These are phyloP conservation scores for Tragelaphus strepsiceros DNA, from an alignment of 2,113 vertebrate species.

Conservation along the genomic window DNA sequence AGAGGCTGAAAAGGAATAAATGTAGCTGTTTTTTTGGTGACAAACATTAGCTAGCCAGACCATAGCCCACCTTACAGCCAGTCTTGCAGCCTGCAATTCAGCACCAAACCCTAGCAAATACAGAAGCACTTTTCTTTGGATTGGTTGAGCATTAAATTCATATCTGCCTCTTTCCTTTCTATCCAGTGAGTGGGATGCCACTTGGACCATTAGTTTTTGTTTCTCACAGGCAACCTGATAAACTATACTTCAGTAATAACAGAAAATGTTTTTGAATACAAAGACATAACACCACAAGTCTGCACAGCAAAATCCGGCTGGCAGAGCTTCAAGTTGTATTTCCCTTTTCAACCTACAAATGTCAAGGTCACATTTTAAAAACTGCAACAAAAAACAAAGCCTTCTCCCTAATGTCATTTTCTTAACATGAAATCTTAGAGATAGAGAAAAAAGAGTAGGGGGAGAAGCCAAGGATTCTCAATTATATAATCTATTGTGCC, in stretches of 20 bases:
- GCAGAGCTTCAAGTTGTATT: neutral
- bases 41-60: neutral
- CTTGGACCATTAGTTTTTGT: conserved; percentile 54
- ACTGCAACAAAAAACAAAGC: conserved; percentile 46
- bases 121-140: conserved; percentile 50
- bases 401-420: conserved; percentile 51
- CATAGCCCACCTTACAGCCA: neutral
- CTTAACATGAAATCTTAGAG: conserved; percentile 21
- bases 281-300: neutral
- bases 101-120: conserved; percentile 55
- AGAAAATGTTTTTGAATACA: conserved; percentile 50
- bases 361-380: conserved; percentile 59
- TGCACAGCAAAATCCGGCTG: conserved; percentile 23
- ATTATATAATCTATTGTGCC: conserved; percentile 46
- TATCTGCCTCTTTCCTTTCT: conserved; percentile 68
- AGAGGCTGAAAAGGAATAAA: neutral
- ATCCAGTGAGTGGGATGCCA: conserved; percentile 38
- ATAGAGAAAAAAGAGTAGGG: neutral
- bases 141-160: conserved; percentile 49
- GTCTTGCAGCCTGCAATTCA: conserved; percentile 70
- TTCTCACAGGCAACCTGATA: conserved; percentile 47
- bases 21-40: neutral
- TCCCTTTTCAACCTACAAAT: conserved; percentile 12
- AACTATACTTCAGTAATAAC: conserved; percentile 32
- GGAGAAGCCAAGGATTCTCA: conserved; percentile 31